Percentiles rank a stretch among this genome's conserved stretches.
phyloP scores from a whole-genome alignment of 2,113 vertebrate genomes.

The Nyctibius bracteatus region DNA sequence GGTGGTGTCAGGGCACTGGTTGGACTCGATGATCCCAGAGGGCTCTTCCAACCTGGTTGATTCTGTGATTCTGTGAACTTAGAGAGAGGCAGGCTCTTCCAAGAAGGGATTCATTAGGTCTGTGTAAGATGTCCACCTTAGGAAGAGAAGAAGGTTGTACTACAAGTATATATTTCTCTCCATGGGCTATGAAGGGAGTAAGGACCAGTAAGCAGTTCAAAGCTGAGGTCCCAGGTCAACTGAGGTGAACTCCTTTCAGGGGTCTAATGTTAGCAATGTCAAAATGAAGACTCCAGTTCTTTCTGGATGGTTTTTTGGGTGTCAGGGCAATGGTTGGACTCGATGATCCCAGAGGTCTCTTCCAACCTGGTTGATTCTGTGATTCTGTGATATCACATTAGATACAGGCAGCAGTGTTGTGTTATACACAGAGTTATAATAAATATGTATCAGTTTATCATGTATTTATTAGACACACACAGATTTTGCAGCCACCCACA shows the following conservation, averaged over 20 bases:
- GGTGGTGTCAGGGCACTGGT: no score
- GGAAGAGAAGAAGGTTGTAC: background rate
- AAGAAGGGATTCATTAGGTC: background rate
- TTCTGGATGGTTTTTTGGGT: background rate
- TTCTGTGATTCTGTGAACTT: no score
- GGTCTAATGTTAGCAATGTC: background rate
- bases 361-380: no score
- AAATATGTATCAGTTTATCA: background rate
- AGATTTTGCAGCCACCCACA: background rate
- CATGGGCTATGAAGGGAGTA: background rate
- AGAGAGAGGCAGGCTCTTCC: background rate
- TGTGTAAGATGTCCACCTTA: background rate
- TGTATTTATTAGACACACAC: background rate
- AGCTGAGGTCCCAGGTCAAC: background rate
- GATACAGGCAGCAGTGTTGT: background rate
- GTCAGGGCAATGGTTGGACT: no score
- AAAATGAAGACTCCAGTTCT: background rate
- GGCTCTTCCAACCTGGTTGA: no score
- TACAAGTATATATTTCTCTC: background rate
- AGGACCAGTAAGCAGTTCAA: background rate
- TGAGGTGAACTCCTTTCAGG: background rate
- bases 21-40: no score
- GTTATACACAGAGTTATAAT: background rate
- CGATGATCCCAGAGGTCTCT: no score
- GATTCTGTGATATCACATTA: background rate